Base-by-base conservation (phyloP, 1,140 invertebrate genomes). In the Polyergus mexicanus region DNA sequence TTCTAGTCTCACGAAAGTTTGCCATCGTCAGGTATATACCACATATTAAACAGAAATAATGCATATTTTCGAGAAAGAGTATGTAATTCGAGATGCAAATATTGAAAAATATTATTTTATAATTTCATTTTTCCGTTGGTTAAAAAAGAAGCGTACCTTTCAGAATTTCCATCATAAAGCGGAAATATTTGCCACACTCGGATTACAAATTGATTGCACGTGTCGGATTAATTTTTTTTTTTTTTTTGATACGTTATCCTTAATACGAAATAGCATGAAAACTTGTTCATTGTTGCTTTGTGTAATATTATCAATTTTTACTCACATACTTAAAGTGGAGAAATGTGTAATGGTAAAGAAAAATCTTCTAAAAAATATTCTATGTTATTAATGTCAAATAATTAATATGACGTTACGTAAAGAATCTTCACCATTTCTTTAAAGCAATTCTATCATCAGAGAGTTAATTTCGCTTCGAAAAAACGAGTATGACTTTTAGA, bases 221-320 rank as follows among this genome's bases (percentile, higher is more conserved):
- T n/a, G 22, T 76, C 25, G 74, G 58, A 76, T 76, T 63, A 63
- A 77, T 19, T 77, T 63, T 41, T n/a, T n/a, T n/a, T n/a, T n/a
- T n/a, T n/a, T n/a, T 51, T 77, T 47, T 77, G 56, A 75, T 63
- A 56, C 35, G 6, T 8, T 63, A 63, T 47, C 19, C 10, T 63
- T 47, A 47, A 63, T 47, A 47, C n/a, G 5, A 56, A 62, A 7
- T 10, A 35, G 28, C 38, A 19, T 8, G 13, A 63, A 32, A 8
- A 63, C 63, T 47, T 13, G 0, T 16, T 44, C 32, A 32, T 47
- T 13, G 0, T 16, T 44, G 58, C 22, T 47, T 63, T 32, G 25
- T 32, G 11, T 32, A 44, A 63, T 38, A 3, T n/a, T 77, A 63
- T 77, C 28, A 47, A 44, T 63, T 63, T 32, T 47, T 22, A 41